Percentiles rank a stretch among this genome's conserved stretches.
These are phyloP conservation scores for Polypterus bichir DNA, from an alignment of 2,113 vertebrate species.

Conservation along the genomic window DNA sequence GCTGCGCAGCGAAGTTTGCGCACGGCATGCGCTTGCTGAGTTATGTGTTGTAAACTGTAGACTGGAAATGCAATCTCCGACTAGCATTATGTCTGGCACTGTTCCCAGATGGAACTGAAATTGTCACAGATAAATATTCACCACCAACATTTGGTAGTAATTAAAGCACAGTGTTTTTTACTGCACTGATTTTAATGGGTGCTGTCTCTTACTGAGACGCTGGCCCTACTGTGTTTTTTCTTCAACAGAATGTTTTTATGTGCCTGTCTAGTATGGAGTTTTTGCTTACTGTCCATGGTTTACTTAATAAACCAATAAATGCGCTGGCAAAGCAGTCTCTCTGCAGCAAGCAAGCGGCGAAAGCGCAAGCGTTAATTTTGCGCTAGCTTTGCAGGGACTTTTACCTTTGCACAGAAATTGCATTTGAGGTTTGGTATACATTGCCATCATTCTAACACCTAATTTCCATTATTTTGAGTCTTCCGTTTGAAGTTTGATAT, in stretches of 20 bases:
- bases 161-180: too few species aligned
- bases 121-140: too few species aligned
- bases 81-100: slow-evolving; percentile 41
- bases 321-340: slow-evolving; percentile 18
- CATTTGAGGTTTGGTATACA: slow-evolving; percentile 73
- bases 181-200: too few species aligned
- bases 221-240: too few species aligned
- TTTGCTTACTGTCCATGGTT: slow-evolving; percentile 41
- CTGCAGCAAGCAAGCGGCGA: slow-evolving; percentile 29
- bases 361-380: slow-evolving; percentile 46
- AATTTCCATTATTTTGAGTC: too few species aligned
- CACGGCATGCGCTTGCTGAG: slow-evolving; percentile 45
- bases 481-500: too few species aligned
- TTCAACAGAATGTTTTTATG: slow-evolving; percentile 12
- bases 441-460: too few species aligned
- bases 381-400: slow-evolving; percentile 98
- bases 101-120: too few species aligned
- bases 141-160: too few species aligned
- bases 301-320: slow-evolving; percentile 26
- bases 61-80: slow-evolving; percentile 26
- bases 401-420: slow-evolving; percentile 68
- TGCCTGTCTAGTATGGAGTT: slow-evolving; percentile 42
- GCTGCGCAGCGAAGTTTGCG: slow-evolving; percentile 89
- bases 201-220: too few species aligned
- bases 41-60: slow-evolving; percentile 21